These are phyloP conservation scores for Pyrgilauda ruficollis DNA, from an alignment of 2,113 vertebrate genomes.

Conservation along the genomic window DNA sequence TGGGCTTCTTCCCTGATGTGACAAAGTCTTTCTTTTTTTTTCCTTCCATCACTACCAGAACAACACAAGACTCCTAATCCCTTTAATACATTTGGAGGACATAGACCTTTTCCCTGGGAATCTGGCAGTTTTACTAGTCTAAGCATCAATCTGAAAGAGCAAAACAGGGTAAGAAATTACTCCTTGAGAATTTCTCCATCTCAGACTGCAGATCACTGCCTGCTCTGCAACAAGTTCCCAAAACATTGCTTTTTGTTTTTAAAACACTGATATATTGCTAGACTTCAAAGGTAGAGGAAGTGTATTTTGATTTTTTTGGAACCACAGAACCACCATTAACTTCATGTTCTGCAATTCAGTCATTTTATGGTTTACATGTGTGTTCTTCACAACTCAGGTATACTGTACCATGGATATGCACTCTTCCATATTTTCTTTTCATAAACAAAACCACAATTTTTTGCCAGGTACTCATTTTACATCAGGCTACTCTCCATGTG, in stretches of 20 bases:
- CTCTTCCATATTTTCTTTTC: neutral
- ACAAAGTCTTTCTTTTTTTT: neutral
- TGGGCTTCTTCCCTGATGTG: neutral
- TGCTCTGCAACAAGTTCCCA: neutral
- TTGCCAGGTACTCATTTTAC: neutral
- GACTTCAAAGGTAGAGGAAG: neutral
- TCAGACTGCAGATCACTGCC: neutral
- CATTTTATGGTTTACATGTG: neutral
- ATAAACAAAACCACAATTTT: neutral
- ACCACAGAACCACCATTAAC: neutral
- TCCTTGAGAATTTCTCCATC: neutral
- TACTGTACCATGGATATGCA: neutral
- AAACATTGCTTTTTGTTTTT: neutral
- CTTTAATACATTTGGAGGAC: neutral
- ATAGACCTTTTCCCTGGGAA: neutral
- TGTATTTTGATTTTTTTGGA: neutral
- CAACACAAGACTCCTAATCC: neutral
- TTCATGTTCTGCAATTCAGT: neutral
- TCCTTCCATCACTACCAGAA: neutral
- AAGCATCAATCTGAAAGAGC: neutral
- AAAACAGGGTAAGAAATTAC: neutral
- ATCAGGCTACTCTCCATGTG: neutral
- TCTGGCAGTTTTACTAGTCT: neutral
- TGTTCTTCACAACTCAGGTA: neutral
- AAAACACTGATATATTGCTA: neutral